Percentiles rank a stretch among this genome's conserved stretches.
phyloP scores from a whole-genome alignment of 2,888 invertebrate genomes.

The Nebria brevicollis region DNA sequence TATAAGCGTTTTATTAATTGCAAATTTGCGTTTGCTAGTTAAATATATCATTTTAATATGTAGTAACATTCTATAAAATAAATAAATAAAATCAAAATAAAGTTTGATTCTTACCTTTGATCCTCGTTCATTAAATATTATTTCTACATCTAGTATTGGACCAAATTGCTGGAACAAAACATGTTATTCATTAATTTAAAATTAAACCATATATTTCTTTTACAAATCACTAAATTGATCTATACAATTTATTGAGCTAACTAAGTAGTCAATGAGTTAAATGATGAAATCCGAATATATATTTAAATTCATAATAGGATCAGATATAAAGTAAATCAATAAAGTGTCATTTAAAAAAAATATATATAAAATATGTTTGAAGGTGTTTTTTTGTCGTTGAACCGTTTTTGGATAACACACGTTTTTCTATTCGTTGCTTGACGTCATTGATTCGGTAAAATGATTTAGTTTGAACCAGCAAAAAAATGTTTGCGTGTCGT shows the following conservation, averaged over 20 bases:
- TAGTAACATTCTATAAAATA: constrained; percentile 40
- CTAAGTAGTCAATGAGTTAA: neutral
- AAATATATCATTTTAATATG: constrained; percentile 32
- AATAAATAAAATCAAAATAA: constrained; percentile 48
- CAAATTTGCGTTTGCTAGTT: neutral
- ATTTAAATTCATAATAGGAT: too few species aligned
- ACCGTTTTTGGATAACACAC: too few species aligned
- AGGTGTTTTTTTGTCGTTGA: too few species aligned
- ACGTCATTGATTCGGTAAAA: too few species aligned
- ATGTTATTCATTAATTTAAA: constrained; percentile 6
- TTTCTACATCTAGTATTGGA: constrained; percentile 98
- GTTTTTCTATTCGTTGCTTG: too few species aligned
- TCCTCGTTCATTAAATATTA: constrained; percentile 99
- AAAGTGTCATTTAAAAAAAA: too few species aligned
- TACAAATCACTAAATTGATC: neutral
- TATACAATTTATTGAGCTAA: neutral
- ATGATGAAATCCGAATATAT: neutral
- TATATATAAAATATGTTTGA: too few species aligned
- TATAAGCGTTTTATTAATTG: too few species aligned
- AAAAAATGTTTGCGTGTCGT: too few species aligned
- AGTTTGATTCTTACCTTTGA: constrained; percentile 88
- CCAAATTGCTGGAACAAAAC: constrained; percentile 92
- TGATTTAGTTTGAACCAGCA: too few species aligned
- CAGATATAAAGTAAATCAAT: too few species aligned
- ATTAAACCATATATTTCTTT: neutral